Evolutionary conservation across 2,113 vertebrate genomes (phyloP).

Genomic region (Actinemys pallida): DNA sequence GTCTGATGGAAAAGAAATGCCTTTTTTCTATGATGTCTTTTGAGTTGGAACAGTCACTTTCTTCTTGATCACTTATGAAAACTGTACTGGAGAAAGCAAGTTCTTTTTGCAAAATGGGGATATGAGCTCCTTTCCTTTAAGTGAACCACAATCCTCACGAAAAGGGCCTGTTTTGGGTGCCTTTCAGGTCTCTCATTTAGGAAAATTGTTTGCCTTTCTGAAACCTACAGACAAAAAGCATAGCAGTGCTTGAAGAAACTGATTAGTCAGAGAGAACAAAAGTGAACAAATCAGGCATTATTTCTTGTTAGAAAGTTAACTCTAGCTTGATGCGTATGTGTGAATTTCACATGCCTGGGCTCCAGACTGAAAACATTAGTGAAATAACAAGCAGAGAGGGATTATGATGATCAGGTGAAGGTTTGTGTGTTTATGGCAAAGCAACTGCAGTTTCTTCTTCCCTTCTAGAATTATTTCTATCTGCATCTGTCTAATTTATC

Average conservation of each 20-base stretch:
- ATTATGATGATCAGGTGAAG: background rate
- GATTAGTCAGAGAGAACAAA: background rate
- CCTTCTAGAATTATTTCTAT: background rate
- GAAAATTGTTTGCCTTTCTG: background rate
- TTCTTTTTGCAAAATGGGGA: background rate
- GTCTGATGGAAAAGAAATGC: too few relatives aligned
- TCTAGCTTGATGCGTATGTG: background rate
- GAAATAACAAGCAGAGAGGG: background rate
- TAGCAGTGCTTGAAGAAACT: background rate
- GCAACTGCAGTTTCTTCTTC: background rate
- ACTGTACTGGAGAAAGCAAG: background rate
- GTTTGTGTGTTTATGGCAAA: background rate
- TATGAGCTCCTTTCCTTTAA: background rate
- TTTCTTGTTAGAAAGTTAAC: background rate
- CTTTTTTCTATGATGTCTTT: background rate
- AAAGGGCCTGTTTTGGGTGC: background rate
- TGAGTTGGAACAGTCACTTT: background rate
- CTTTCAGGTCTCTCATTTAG: background rate
- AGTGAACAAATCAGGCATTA: background rate
- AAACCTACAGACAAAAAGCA: background rate
- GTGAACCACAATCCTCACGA: background rate
- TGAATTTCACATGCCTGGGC: background rate
- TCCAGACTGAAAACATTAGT: background rate
- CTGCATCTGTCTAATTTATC: too few relatives aligned
- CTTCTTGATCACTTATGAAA: background rate